These are phyloP conservation scores for human (Homo sapiens) DNA, from an alignment of 2,113 vertebrate genomes.

Conservation along the genomic window GRCh38 chr1:182752001-182752500, in stretches of 20 bases:
- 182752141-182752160: neutral
- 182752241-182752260: neutral
- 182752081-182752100: neutral
- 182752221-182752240: neutral
- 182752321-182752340: neutral
- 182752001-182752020: neutral
- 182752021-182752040: neutral
- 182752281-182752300: neutral
- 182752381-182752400: neutral
- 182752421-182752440: neutral
- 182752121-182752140: neutral
- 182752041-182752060: neutral
- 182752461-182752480: constrained; percentile 38
- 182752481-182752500: neutral
- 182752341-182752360: constrained; percentile 46
- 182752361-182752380: neutral
- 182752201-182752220: neutral
- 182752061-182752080: neutral
- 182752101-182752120: neutral
- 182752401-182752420: neutral
- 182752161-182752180: neutral
- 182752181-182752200: neutral
- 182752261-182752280: neutral
- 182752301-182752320: neutral
- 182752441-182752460: constrained; percentile 61